Conservation (phyloP, 2,888 invertebrate species). For the Erebia epiphron region DNA sequence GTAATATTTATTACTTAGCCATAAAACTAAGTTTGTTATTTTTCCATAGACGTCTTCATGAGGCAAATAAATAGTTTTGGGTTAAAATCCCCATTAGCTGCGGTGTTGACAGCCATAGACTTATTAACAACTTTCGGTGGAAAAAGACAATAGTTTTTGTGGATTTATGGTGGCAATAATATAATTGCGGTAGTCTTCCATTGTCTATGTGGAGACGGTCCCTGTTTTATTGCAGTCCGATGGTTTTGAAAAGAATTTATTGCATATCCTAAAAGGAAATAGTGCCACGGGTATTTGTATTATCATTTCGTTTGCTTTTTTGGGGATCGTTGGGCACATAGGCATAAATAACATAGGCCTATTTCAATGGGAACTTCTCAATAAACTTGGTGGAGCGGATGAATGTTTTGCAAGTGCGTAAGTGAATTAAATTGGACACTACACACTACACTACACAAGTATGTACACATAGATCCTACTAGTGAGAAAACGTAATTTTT, state of each 20-base stretch:
- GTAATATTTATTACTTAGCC: not conserved
- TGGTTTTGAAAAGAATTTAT: constrained; percentile 60
- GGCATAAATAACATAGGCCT: not conserved
- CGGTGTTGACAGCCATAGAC: constrained; percentile 69
- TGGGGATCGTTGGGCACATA: constrained; percentile 7
- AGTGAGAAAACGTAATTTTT: no score
- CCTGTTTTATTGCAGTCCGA: constrained; percentile 60
- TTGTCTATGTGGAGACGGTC: constrained; percentile 58
- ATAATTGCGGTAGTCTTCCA: constrained; percentile 69
- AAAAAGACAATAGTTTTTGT: constrained; percentile 61
- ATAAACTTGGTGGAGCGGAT: no score
- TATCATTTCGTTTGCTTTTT: not conserved
- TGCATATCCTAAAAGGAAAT: constrained; percentile 43
- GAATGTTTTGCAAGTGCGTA: no score
- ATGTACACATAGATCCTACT: no score
- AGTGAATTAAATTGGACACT: no score
- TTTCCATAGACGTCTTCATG: constrained; percentile 22
- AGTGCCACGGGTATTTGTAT: not conserved
- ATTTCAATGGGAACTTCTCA: no score
- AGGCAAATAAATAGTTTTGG: constrained; percentile 28
- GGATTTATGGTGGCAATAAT: constrained; percentile 68
- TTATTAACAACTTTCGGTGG: constrained; percentile 45
- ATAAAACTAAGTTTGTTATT: constrained; percentile 13
- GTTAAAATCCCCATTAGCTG: constrained; percentile 43
- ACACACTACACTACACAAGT: no score